Base-by-base conservation (phyloP, 2,888 invertebrate species). In the Toxonevra muliebris region DNA sequence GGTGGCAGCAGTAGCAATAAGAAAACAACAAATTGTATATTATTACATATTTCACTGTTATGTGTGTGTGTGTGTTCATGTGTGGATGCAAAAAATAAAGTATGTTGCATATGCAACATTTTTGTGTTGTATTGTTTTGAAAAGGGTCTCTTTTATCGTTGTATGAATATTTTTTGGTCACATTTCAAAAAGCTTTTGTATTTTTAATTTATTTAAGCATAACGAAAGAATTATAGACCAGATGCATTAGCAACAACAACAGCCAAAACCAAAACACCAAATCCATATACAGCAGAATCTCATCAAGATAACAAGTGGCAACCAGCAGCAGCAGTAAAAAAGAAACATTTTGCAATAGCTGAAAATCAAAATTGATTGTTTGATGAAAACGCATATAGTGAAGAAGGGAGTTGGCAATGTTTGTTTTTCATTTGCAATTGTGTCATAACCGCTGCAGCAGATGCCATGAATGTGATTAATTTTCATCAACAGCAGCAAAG, bases 131-230 rank as follows among this genome's bases (percentile, higher is more conserved):
- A 17, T 17, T 17, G 19, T 54, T 30, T 59, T 12, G 15, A 48
- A 42, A 45, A 40, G 41, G 20, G 15, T 30, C 30, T 15, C n/a
- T 48, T 20, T 11, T 2, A 9, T 50, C 8, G 13, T 48, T 15
- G 40, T 40, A 12, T 53, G 55, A 43, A 61, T 19, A 30, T 43
- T 19, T 45, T 43, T 45, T 1, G 54, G 54, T n/a, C 20, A 54
- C 15, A 20, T 54, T 54, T 54, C 20, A 9, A 20, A 12, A 12
- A 17, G 17, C 17, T 20, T 54, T 19, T 19, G 19, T 52, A 48
- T 48, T 61, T 65, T 60, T 43, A 20, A 72, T 67, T 72, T 72
- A 71, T 73, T 77, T 70, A 64, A 71, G 72, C 71, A 69, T 66
- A 76, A 69, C 73, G 57, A 67, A 71, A 64, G 61, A 61, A 17